These are phyloP conservation scores for Melanotaenia parkinsoni DNA, from an alignment of 2,797 vertebrate species.

Conservation along the genomic window DNA sequence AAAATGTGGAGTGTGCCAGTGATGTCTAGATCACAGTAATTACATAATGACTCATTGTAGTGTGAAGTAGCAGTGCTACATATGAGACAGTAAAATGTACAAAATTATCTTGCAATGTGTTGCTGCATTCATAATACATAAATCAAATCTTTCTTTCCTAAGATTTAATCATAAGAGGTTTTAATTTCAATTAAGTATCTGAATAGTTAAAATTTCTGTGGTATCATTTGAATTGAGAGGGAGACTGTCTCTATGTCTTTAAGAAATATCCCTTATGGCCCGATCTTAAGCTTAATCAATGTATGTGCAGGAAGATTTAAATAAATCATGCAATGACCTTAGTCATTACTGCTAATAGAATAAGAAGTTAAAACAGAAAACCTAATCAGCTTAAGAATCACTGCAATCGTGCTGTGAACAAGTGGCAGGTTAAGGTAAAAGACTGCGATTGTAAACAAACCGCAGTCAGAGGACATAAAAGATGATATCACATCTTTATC, in stretches of 20 bases:
- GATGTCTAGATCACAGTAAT: constrained; percentile 79
- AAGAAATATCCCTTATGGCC: constrained; percentile 8
- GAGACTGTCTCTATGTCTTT: background rate
- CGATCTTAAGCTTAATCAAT: constrained; percentile 32
- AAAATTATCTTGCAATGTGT: background rate
- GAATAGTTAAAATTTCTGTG: background rate
- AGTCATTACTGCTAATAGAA: constrained; percentile 43
- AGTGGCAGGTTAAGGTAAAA: constrained; percentile 9
- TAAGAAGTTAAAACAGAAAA: constrained; percentile 23
- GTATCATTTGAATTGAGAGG: background rate
- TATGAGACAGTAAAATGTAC: constrained; percentile 8
- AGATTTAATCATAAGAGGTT: background rate
- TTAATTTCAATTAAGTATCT: background rate
- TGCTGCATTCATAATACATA: background rate
- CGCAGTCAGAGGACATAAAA: background rate
- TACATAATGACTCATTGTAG: constrained; percentile 51
- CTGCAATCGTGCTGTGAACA: constrained; percentile 18
- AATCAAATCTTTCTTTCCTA: background rate
- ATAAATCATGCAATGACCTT: constrained; percentile 39
- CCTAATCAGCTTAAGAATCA: constrained; percentile 20
- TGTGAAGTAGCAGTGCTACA: constrained; percentile 34
- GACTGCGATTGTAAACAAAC: constrained; percentile 53
- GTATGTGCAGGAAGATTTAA: constrained; percentile 13
- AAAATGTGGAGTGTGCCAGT: constrained; percentile 25
- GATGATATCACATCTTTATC: background rate